Evolutionary conservation across 2,797 vertebrate genomes (phyloP), one percentile per base, ranked within the genome.

Genomic region (Phoxinus dragarum): DNA sequence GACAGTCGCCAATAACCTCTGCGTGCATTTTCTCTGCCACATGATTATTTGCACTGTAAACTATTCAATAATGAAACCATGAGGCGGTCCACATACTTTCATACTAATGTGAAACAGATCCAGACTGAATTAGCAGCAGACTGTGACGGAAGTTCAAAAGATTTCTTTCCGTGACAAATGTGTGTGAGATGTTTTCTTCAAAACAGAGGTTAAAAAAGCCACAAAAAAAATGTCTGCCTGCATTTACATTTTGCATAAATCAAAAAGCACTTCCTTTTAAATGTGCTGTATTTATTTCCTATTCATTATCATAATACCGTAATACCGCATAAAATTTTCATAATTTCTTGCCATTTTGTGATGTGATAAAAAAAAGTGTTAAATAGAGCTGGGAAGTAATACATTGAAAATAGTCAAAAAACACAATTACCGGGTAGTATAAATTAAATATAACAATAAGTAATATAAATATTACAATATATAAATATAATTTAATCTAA

Each of bases 51-150:
- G 67, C 56, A 40, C 54, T 72, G 31, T 66, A 85, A 73, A 85
- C 76, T 23, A 66, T 56, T 71, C 40, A 38, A 79, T 72, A 61
- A 71, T 56, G 67, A 85, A 73, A 85, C 76, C 52, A 78, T 21
- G 9, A 61, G 64, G 67, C 36, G 40, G 64, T 64, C 54, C 59
- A 27, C 79, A 85, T 88, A 59, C 66, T 82, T 82, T 69, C 44
- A 73, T 49, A 27, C 56, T 86, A 81, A 88, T 86, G 68, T 52
- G 79, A 82, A 88, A 81, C 85, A 86, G 71, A 82, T 86, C 66
- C 67, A 71, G 72, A 76, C 71, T 59, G 27, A 67, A 59, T 80
- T 75, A 81, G 40, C 49, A 44, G 71, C 36, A 75, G 59, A 80
- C 54, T 49, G 52, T 3, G 49, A 72, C n/a, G 40, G 17, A 19